Conservation (phyloP, 1,140 invertebrate species). For the Oreohelix idahoensis region DNA sequence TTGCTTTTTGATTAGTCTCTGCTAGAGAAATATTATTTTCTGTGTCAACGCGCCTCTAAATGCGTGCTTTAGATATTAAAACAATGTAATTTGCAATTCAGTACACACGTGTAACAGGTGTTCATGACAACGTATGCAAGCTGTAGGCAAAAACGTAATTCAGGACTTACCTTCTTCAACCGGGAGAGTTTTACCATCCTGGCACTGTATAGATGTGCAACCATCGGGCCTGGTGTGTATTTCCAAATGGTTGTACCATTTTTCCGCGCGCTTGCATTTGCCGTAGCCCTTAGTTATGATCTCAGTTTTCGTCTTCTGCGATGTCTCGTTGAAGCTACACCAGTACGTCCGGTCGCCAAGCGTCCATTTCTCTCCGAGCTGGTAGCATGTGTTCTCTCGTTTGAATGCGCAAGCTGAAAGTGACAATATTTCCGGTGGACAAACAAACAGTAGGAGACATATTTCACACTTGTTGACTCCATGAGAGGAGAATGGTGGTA, state of each 20-base stretch:
- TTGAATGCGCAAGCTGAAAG: neutral
- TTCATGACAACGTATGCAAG: no score
- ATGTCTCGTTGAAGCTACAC: neutral
- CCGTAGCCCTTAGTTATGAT: neutral
- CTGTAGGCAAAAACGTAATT: neutral
- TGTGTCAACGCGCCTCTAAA: no score
- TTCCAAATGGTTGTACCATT: neutral
- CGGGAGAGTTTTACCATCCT: neutral
- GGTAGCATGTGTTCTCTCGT: neutral
- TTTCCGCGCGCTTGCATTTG: neutral
- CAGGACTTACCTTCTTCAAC: neutral
- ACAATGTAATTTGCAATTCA: no score
- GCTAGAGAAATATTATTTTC: no score
- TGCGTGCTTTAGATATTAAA: no score
- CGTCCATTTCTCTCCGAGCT: neutral
- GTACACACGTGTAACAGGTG: no score
- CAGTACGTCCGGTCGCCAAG: neutral
- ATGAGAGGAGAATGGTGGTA: no score
- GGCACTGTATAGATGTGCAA: neutral
- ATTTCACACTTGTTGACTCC: no score
- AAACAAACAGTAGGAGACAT: no score
- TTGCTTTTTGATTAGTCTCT: no score
- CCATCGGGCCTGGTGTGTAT: neutral
- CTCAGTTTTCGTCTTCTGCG: neutral
- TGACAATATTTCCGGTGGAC: no score